Evolutionary conservation across 2,797 vertebrate genomes (phyloP).

Genomic region (Halcyon badia): DNA sequence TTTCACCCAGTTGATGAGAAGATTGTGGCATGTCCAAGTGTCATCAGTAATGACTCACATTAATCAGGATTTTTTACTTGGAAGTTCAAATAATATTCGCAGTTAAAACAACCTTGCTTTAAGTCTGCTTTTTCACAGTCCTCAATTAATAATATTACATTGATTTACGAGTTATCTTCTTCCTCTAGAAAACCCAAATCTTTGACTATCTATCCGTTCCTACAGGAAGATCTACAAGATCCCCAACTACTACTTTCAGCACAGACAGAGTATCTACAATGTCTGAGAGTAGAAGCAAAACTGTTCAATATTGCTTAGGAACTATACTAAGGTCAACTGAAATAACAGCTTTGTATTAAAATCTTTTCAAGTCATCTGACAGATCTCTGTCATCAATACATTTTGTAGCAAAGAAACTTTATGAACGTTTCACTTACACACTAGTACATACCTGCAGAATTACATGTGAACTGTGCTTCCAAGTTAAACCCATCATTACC

Average conservation of each 20-base stretch:
- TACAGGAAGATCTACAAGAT: neutral
- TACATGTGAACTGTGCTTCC: neutral
- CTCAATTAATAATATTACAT: neutral
- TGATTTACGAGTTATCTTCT: neutral
- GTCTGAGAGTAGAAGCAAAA: rapidly evolving
- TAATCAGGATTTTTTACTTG: neutral
- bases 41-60: neutral
- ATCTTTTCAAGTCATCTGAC: neutral
- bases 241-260: neutral
- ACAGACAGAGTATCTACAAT: neutral
- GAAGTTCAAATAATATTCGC: neutral
- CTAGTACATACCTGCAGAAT: neutral
- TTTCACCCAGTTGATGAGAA: neutral
- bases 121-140: neutral
- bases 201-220: neutral
- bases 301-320: neutral
- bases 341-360: neutral
- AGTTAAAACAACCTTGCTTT: neutral
- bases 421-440: neutral
- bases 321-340: neutral
- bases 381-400: neutral
- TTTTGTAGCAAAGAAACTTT: neutral
- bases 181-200: neutral
- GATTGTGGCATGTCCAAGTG: neutral
- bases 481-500: neutral